Conservation (phyloP, 2,888 invertebrate species). For the Meandrusa payeni region DNA sequence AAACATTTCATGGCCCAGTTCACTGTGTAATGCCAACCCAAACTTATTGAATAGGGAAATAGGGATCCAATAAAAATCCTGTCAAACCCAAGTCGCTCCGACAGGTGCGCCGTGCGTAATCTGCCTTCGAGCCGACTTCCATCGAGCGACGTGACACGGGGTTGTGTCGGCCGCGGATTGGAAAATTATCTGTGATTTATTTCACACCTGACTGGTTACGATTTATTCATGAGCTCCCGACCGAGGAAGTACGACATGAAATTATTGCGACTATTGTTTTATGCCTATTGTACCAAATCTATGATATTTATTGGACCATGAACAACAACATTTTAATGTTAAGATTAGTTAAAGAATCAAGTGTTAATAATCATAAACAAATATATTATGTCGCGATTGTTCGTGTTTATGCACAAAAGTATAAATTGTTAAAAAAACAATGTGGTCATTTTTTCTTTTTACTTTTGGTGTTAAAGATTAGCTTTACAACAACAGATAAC, state of each 20-base stretch:
- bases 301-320: too few species aligned
- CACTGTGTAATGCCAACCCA: conserved; percentile 60
- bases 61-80: conserved; percentile 72
- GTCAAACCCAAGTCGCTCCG: conserved; percentile 63
- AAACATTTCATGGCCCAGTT: conserved; percentile 64
- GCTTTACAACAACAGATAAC: too few species aligned
- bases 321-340: too few species aligned
- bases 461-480: too few species aligned
- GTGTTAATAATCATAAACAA: too few species aligned
- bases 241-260: neutral
- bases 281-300: neutral
- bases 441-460: too few species aligned
- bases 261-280: conserved; percentile 5
- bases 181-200: conserved; percentile 25
- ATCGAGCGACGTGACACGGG: conserved; percentile 17
- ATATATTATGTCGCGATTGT: too few species aligned
- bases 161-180: conserved; percentile 17
- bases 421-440: too few species aligned
- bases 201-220: conserved; percentile 19
- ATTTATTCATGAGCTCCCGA: conserved; percentile 20
- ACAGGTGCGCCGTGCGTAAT: conserved; percentile 46
- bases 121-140: conserved; percentile 19
- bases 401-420: too few species aligned
- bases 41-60: conserved; percentile 72
- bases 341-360: too few species aligned